phyloP scores from a whole-genome alignment of 2,113 vertebrate species.

The Paradoxurus hermaphroditus region DNA sequence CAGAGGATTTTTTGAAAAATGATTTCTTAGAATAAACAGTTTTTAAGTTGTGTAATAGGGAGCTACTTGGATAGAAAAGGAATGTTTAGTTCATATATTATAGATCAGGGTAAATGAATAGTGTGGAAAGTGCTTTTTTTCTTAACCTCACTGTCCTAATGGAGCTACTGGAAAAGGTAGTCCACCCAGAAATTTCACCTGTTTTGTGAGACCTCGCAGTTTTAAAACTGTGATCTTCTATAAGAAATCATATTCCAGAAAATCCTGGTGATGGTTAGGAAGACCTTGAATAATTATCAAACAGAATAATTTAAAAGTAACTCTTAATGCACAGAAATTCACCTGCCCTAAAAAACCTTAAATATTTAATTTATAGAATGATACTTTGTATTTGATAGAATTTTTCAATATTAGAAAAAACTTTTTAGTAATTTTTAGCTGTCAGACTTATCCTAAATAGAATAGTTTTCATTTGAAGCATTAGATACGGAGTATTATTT shows the following conservation, averaged over 20 bases:
- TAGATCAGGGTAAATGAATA: neutral
- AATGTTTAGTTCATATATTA: neutral
- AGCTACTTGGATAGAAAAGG: neutral
- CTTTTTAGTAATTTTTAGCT: neutral
- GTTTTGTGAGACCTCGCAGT: neutral
- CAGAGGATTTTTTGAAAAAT: neutral
- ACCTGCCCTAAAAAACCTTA: neutral
- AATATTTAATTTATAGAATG: constrained; percentile 1
- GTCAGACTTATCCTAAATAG: neutral
- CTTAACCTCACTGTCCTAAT: neutral
- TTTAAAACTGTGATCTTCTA: neutral
- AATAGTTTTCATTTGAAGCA: neutral
- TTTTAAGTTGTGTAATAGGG: neutral
- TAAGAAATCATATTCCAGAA: neutral
- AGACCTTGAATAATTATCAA: neutral
- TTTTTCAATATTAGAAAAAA: constrained; percentile 22
- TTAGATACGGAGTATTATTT: neutral
- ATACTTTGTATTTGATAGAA: neutral
- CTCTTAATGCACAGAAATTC: neutral
- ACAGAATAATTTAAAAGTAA: constrained; percentile 32
- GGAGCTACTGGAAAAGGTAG: neutral
- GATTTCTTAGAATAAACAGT: neutral
- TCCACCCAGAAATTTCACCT: neutral
- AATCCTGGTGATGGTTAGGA: neutral
- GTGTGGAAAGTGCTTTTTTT: neutral